Evolutionary conservation across 2,888 invertebrate species (phyloP).

Genomic region (Tetanocera ferruginea): DNA sequence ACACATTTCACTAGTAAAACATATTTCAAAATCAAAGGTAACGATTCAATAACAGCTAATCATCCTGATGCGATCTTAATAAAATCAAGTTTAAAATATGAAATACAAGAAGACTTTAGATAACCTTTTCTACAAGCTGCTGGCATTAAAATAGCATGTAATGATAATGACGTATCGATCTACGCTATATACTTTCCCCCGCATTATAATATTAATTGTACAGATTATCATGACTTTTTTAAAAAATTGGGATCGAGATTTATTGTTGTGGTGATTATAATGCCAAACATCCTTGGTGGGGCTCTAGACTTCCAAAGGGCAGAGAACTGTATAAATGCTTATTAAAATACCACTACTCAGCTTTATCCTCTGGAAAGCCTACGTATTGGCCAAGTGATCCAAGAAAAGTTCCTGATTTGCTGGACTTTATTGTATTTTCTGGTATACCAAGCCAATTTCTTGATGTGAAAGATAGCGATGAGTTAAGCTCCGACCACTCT

Average conservation of each 20-base stretch:
- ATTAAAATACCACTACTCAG: not conserved
- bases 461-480: too few relatives aligned
- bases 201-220: conserved; percentile 25
- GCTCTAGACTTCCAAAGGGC: conserved; percentile 40
- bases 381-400: conserved; percentile 34
- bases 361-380: conserved; percentile 25
- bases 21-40: conserved; percentile 39
- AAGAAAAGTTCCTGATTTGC: conserved; percentile 28
- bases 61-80: conserved; percentile 43
- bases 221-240: conserved; percentile 32
- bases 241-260: conserved; percentile 29
- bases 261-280: conserved; percentile 45
- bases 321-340: conserved; percentile 35
- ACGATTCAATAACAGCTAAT: conserved; percentile 33
- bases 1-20: conserved; percentile 42
- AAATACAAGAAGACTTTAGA: not conserved
- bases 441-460: conserved; percentile 19
- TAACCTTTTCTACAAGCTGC: conserved; percentile 32
- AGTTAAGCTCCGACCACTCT: conserved; percentile 9
- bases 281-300: conserved; percentile 42
- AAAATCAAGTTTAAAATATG: conserved; percentile 29
- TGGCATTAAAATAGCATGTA: conserved; percentile 33
- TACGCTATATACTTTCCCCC: conserved; percentile 38
- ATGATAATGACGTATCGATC: not conserved
- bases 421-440: conserved; percentile 24